These are phyloP conservation scores for Centruroides sculpturatus DNA, from an alignment of 1,140 invertebrate genomes.

Conservation along the genomic window DNA sequence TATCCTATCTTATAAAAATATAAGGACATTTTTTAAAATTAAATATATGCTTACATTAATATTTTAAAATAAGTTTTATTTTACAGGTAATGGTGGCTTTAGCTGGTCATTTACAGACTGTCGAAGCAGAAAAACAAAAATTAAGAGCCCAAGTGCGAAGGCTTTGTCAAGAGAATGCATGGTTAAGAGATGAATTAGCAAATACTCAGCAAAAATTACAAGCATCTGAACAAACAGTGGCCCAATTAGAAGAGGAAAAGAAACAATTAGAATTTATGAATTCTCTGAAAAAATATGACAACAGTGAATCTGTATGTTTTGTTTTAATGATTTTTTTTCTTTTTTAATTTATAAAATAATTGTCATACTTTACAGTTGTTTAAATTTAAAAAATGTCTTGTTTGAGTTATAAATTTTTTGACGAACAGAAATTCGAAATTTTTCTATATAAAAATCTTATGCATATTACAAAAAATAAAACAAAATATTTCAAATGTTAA, in stretches of 20 bases:
- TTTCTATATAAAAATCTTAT: too few relatives aligned
- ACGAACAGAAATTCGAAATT: too few relatives aligned
- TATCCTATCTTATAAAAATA: not conserved
- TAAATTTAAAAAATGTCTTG: too few relatives aligned
- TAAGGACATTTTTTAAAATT: not conserved
- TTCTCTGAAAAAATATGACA: slow-evolving; percentile 87
- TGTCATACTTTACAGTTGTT: too few relatives aligned
- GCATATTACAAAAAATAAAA: too few relatives aligned
- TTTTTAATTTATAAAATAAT: too few relatives aligned
- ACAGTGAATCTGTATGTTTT: slow-evolving; percentile 21
- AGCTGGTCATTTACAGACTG: slow-evolving; percentile 83
- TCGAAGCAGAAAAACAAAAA: slow-evolving; percentile 99
- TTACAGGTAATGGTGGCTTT: slow-evolving; percentile 88
- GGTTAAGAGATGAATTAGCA: slow-evolving; percentile 93
- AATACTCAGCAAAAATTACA: slow-evolving; percentile 94
- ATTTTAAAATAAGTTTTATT: not conserved
- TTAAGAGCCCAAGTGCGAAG: slow-evolving; percentile 81
- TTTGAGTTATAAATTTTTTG: too few relatives aligned
- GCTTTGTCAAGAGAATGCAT: slow-evolving; percentile 80
- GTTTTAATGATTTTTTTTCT: not conserved
- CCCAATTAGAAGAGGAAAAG: slow-evolving; percentile 93
- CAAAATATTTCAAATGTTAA: too few relatives aligned
- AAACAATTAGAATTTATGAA: slow-evolving; percentile 97
- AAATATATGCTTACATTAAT: not conserved
- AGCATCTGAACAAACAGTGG: slow-evolving; percentile 72